Percentiles rank a stretch among this genome's conserved stretches.
Conservation (phyloP, 2,888 invertebrate genomes). For the Synergus umbraculus region DNA sequence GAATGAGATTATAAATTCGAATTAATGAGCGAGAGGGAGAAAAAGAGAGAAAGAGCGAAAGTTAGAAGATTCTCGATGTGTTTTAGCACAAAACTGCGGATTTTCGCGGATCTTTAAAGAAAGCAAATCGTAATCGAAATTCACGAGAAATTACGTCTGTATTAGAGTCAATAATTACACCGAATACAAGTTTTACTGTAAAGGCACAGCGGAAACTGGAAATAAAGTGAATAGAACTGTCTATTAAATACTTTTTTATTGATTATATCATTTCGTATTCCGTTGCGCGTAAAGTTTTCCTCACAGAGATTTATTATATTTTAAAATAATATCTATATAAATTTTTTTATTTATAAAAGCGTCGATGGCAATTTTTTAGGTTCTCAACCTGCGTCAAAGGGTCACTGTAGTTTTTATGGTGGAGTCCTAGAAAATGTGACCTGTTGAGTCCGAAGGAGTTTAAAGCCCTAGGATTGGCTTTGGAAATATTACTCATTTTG, state of each 20-base stretch:
- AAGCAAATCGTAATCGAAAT: constrained; percentile 63
- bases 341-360: not conserved
- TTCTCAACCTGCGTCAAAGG: constrained; percentile 18
- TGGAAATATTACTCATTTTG: not conserved
- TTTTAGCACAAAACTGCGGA: constrained; percentile 41
- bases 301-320: constrained; percentile 12
- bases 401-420: not conserved
- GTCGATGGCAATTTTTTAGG: constrained; percentile 4
- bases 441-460: not conserved
- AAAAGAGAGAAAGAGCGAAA: constrained; percentile 51
- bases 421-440: not conserved
- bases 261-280: not conserved
- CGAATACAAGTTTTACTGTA: constrained; percentile 72
- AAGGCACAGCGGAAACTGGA: constrained; percentile 72
- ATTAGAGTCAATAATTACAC: constrained; percentile 69
- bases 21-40: constrained; percentile 51
- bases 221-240: constrained; percentile 76
- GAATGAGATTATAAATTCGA: constrained; percentile 53
- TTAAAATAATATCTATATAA: not conserved
- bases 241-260: constrained; percentile 36
- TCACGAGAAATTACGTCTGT: constrained; percentile 72
- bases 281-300: not conserved
- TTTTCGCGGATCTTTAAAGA: constrained; percentile 55
- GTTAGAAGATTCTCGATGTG: constrained; percentile 48
- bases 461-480: not conserved